Conservation (phyloP, 2,113 vertebrate species). For the Geococcyx californianus region DNA sequence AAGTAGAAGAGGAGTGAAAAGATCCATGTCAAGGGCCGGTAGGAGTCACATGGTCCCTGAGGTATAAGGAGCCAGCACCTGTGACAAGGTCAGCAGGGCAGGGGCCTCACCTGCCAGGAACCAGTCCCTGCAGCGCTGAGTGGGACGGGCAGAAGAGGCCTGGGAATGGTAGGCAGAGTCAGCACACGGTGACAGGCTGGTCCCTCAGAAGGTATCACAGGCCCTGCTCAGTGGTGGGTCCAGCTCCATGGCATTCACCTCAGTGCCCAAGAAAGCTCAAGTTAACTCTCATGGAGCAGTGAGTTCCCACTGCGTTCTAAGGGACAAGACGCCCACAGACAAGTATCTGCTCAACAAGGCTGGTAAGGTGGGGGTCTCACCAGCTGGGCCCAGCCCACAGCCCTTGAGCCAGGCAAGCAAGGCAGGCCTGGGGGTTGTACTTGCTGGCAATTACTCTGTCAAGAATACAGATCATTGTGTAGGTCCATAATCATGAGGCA, state of each 20-base stretch:
- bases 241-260: not conserved
- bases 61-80: not conserved
- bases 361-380: not conserved
- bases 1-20: not conserved
- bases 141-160: not conserved
- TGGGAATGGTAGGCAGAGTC: not conserved
- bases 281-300: not conserved
- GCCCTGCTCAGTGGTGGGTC: not conserved
- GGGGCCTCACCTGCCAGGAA: not conserved
- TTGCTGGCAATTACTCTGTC: not conserved
- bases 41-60: not conserved
- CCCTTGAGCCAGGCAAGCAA: not conserved
- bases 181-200: not conserved
- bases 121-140: rapidly evolving
- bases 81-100: not conserved
- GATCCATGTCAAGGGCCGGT: not conserved
- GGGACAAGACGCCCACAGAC: not conserved
- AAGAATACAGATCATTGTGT: not conserved
- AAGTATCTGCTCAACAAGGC: not conserved
- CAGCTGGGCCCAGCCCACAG: not conserved
- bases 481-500: not conserved
- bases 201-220: not conserved
- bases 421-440: not conserved
- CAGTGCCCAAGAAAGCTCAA: not conserved
- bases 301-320: not conserved